These are phyloP conservation scores for Mustela lutreola DNA, from an alignment of 2,113 vertebrate genomes.

Conservation along the genomic window DNA sequence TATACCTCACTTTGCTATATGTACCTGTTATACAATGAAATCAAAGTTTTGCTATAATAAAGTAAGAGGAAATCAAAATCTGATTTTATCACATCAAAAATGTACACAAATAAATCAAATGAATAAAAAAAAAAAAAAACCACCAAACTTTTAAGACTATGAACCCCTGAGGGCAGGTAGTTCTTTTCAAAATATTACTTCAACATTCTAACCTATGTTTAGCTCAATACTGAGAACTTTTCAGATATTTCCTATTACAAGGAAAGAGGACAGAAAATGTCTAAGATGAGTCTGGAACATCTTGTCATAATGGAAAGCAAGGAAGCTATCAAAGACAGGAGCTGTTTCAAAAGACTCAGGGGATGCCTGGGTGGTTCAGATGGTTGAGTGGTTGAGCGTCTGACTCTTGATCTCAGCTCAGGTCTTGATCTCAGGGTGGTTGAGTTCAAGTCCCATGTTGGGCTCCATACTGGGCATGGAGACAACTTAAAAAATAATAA, in stretches of 20 bases:
- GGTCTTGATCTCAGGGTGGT: background rate
- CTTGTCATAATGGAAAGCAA: background rate
- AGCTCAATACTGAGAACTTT: constrained; percentile 9
- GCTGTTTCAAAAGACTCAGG: background rate
- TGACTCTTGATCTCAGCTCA: background rate
- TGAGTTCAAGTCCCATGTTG: background rate
- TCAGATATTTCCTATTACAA: background rate
- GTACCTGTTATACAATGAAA: background rate
- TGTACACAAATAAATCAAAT: background rate
- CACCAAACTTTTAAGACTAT: background rate
- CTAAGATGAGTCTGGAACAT: background rate
- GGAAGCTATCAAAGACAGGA: background rate
- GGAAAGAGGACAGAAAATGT: background rate
- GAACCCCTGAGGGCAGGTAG: background rate
- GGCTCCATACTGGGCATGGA: too few relatives aligned
- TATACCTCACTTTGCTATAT: background rate
- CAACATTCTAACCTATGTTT: background rate
- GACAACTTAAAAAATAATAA: background rate
- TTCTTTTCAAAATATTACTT: constrained; percentile 4
- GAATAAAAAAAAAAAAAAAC: background rate
- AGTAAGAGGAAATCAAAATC: constrained; percentile 9
- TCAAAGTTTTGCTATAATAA: background rate
- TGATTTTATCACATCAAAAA: constrained; percentile 56
- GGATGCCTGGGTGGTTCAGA: background rate
- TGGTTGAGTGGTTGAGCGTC: background rate